Base-by-base conservation (phyloP, 2,797 vertebrate species). In the Enteromius radiatus region DNA sequence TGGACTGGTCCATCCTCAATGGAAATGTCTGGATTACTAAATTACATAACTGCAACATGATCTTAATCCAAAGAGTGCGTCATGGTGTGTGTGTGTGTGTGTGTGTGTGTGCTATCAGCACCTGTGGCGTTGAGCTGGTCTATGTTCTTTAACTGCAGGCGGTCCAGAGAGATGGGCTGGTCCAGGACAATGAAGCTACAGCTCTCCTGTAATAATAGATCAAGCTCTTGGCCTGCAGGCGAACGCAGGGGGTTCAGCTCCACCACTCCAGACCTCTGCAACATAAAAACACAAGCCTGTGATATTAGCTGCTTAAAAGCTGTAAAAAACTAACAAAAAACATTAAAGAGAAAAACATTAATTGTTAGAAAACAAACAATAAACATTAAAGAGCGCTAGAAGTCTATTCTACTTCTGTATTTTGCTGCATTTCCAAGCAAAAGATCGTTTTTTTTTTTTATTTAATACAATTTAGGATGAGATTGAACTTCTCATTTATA, bases 81-180 rank as follows among this genome's bases (percentile, higher is more conserved):
- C 1, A 23, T 4, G 52, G 33, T 41, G 14, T 54, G 33, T 28
- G 1, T 73, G 41, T 41, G 33, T 28, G 28, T 52, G 43, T 26
- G 1, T 26, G 1, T 71, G 38, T 19, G n/a, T 4, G 41, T 74
- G 41, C 23, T 61, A 2, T 31, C 3, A 38, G 43, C 88, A 98
- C 97, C 95, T 92, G 96, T 93, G 5, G 95, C 68, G 0, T 98
- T 95, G 54, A 97, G 19, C 31, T 95, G 94, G 79, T 98, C 96
- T 0, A 96, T 87, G 19, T 95, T 96, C 94, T 91, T 98, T 82
- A 98, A 87, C 76, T 92, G 91, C 80, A 98, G 81, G 84, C 97
- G 95, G 84, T 98, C 97, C 28, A 98, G 91, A 7, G 96, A 96
- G 65, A 98, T 92, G 19, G 97, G 96, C 90, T 98, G 97, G 89